Base-by-base conservation (phyloP, 2,797 vertebrate species). In the Tragelaphus eurycerus region DNA sequence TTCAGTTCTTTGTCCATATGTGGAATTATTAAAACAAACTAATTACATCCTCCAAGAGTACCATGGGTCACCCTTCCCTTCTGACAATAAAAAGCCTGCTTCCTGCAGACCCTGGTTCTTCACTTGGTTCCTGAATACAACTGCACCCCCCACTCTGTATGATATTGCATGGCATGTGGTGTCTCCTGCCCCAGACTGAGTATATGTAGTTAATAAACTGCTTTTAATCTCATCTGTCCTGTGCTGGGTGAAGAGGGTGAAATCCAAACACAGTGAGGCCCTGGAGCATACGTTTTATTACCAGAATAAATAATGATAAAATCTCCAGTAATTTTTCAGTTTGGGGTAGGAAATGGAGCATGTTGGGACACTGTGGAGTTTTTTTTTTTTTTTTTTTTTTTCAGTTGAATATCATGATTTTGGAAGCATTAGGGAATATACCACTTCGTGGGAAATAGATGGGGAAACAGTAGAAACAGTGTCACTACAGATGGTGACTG, bases 211-310 rank as follows among this genome's bases (percentile, higher is more conserved):
- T 92, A 91, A 62, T 85, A 48, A 55, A 74, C 31, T 60, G 34
- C 12, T 55, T 7, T 55, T 55, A 48, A 31, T 86, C 23, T 93
- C 48, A 50, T 82, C 48, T 95, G 15, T 71, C 81, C 10, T 62
- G 38, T 55, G 34, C 16, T 43, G 43, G 43, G 10, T 50, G 55
- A 54, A 92, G 46, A 89, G 34, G 25, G 93, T 14, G 29, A 16
- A 19, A 95, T 55, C 54, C 85, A 93, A 92, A 43, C 31, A 55
- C 4, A 67, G 34, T 23, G 27, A 90, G 50, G 4, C 62, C 78
- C 21, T 92, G 21, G 34, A 81, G 31, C 79, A 34, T 86, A 83
- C 7, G 19, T 91, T 95, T 97, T 87, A 93, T 93, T 95, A 83
- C 9, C 54, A 86, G 64, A 95, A 23, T 84, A 54, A 89, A 81